Evolutionary conservation across 1,140 invertebrate genomes (phyloP), one percentile per base, ranked within the genome.

Genomic region (Drosophila rhopaloa): DNA sequence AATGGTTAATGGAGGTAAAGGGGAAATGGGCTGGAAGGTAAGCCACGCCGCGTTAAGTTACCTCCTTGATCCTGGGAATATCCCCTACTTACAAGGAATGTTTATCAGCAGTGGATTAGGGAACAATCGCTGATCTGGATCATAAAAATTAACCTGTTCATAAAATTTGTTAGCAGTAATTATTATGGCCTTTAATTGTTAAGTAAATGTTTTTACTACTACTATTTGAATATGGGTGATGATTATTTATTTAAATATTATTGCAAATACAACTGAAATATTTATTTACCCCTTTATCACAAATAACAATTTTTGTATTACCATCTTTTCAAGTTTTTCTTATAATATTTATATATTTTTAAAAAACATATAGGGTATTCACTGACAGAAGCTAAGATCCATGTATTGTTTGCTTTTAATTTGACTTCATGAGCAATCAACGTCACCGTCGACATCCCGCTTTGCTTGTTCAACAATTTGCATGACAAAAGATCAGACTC

Each of bases 331-430:
- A 3, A 24, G 24, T 24, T 24, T 0, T 24, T 24, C 24, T 2
- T 32, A 32, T 32, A 7, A 1, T 1, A 32, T 7, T 32, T 32
- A 32, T 16, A 16, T 32, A 10, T 10, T 29, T 13, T 48, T 6
- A n/a, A 40, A 0, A 6, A n/a, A 1, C n/a, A 6, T 10, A 7
- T 19, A 71, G 67, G 7, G 67, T 38, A 71, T 58, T 37, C 4
- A 0, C 4, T 5, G 7, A 5, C 55, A 47, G 27, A 1, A 4
- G n/a, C 13, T 1, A 19, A 6, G 10, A 14, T 9, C 60, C 46
- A 16, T 9, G 46, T 38, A 46, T 62, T 84, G 61, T 85, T 85
- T 85, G 73, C 79, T 85, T 85, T 85, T 81, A 85, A 85, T 85
- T 85, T 70, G 38, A 32, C 51, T 71, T 71, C 67, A 71, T 71